These are phyloP conservation scores for Ascidia mentula DNA, from an alignment of 23 tunicate species.

Conservation along the genomic window DNA sequence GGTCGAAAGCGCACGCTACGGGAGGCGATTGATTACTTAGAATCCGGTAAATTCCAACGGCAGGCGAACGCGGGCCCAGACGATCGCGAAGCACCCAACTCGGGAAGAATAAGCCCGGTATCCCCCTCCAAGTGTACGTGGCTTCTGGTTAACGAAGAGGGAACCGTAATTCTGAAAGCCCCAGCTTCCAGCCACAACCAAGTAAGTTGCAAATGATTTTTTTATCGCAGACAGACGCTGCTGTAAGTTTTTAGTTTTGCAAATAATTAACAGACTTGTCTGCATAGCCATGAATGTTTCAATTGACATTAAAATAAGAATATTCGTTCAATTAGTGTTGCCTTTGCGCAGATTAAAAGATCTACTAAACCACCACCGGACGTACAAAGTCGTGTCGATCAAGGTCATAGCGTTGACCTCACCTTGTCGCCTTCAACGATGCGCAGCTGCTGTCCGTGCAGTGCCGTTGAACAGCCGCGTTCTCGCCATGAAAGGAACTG, in stretches of 20 bases:
- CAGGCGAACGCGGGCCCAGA: background rate
- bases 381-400: background rate
- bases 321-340: too few relatives aligned
- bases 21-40: constrained; percentile 9
- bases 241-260: background rate
- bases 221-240: background rate
- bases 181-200: constrained; percentile 33
- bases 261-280: background rate
- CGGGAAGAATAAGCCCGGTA: constrained; percentile 3
- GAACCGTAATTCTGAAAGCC: constrained; percentile 40
- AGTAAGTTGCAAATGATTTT: constrained; percentile 31
- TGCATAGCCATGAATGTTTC: too few relatives aligned
- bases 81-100: background rate
- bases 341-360: background rate
- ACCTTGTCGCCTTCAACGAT: constrained; percentile 3
- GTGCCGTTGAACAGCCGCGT: background rate
- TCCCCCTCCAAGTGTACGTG: constrained; percentile 34
- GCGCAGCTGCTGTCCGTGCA: constrained; percentile 13
- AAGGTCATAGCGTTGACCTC: background rate
- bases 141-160: constrained; percentile 60
- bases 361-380: constrained; percentile 4
- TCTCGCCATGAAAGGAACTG: background rate
- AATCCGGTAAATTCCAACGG: constrained; percentile 1
- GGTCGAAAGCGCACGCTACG: constrained; percentile 1
- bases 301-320: too few relatives aligned